Evolutionary conservation across 2,113 vertebrate species (phyloP).

Genomic region (Archocentrus centrarchus): DNA sequence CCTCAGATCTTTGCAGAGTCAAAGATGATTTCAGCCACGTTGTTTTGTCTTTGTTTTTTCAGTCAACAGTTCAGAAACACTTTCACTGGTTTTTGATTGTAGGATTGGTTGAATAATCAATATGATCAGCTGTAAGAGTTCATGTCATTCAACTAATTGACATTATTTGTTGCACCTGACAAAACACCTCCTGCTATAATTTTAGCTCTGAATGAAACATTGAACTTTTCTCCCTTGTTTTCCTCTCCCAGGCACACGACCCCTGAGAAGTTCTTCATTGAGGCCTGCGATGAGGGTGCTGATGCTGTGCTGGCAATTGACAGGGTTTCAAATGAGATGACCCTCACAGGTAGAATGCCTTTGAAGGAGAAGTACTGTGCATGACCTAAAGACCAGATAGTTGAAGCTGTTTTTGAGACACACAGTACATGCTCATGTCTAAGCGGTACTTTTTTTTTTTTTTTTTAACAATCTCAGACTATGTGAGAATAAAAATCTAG

Average conservation of each 20-base stretch:
- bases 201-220: too few relatives aligned
- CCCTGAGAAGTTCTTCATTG: slow-evolving; percentile 95
- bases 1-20: accelerated
- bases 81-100: background rate
- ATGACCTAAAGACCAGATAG: background rate
- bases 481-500: background rate
- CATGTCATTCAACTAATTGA: background rate
- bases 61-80: too few relatives aligned
- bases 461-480: accelerated
- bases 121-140: background rate
- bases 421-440: too few relatives aligned
- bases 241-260: slow-evolving; percentile 87
- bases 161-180: background rate
- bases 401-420: accelerated
- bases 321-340: slow-evolving; percentile 94
- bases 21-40: background rate
- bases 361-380: background rate
- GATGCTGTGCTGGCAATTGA: slow-evolving; percentile 94
- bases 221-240: background rate
- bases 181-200: background rate
- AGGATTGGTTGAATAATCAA: background rate
- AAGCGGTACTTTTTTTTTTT: too few relatives aligned
- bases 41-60: background rate
- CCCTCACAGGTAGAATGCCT: slow-evolving; percentile 87
- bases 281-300: slow-evolving; percentile 93